These are phyloP conservation scores for Chalcosyrphus nemorum DNA, from an alignment of 2,888 invertebrate genomes.

Conservation along the genomic window DNA sequence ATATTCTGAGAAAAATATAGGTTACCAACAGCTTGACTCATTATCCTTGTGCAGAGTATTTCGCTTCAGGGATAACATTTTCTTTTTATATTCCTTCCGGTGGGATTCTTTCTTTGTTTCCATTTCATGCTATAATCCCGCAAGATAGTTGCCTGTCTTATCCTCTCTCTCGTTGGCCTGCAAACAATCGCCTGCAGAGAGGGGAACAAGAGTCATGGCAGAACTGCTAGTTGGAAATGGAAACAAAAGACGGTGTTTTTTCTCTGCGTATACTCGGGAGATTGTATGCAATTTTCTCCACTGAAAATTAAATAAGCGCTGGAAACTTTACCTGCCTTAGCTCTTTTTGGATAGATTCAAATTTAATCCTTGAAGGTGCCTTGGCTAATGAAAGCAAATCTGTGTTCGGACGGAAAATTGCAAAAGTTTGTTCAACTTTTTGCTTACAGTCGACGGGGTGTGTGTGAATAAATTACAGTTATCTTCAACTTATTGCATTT, in stretches of 20 bases:
- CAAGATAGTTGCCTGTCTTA: too few relatives aligned
- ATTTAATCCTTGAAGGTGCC: constrained; percentile 10
- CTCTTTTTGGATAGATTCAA: neutral
- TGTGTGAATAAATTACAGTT: neutral
- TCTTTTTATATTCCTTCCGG: too few relatives aligned
- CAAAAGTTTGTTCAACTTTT: neutral
- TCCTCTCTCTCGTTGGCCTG: too few relatives aligned
- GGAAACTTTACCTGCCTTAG: constrained; percentile 3
- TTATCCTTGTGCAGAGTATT: too few relatives aligned
- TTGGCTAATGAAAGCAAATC: constrained; percentile 1
- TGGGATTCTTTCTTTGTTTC: too few relatives aligned
- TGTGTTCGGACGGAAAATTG: neutral
- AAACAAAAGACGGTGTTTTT: neutral
- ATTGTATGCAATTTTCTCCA: neutral
- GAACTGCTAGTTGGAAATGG: too few relatives aligned
- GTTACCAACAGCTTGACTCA: too few relatives aligned
- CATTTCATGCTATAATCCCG: too few relatives aligned
- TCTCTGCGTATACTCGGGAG: neutral
- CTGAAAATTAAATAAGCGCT: neutral
- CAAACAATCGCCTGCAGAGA: too few relatives aligned
- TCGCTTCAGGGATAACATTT: too few relatives aligned
- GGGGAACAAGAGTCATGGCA: too few relatives aligned
- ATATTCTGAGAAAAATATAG: too few relatives aligned
- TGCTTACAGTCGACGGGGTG: neutral
- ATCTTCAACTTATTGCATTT: neutral